A percentile compares a stretch with the other conserved stretches of the same genome.
Evolutionary conservation across 2,888 invertebrate genomes (phyloP).

Genomic region (Resseliella maxima): DNA sequence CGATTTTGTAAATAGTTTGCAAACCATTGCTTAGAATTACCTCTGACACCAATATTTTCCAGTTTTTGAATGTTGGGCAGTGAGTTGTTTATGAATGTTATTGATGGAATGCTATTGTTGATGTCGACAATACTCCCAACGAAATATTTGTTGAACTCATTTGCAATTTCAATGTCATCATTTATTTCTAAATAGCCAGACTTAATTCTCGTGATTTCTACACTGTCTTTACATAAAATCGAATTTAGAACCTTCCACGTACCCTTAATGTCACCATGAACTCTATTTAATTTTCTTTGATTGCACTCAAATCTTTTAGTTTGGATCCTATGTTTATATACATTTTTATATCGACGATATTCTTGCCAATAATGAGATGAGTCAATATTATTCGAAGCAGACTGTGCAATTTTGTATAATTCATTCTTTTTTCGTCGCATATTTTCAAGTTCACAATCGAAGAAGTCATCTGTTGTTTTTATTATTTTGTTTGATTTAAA

Average conservation of each 20-base stretch:
- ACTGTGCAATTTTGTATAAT: background rate
- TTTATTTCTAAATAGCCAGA: background rate
- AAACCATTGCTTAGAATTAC: background rate
- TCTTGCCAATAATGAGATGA: background rate
- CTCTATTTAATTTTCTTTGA: background rate
- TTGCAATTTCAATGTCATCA: background rate
- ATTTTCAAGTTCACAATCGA: background rate
- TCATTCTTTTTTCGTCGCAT: background rate
- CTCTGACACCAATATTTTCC: background rate
- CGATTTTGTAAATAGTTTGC: background rate
- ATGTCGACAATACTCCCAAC: background rate
- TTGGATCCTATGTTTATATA: background rate
- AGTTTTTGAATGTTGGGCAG: background rate
- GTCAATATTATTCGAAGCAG: background rate
- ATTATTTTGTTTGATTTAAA: background rate
- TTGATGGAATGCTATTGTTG: background rate
- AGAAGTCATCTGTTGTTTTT: background rate
- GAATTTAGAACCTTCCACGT: constrained; percentile 19
- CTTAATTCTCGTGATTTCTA: background rate
- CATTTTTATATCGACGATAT: too few relatives aligned
- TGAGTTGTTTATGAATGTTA: background rate
- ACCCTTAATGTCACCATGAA: background rate
- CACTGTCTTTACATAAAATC: background rate
- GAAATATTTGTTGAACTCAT: background rate
- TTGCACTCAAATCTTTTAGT: background rate